phyloP scores from a whole-genome alignment of 2,113 vertebrate genomes.

The Cyprinodon brontotheroides region DNA sequence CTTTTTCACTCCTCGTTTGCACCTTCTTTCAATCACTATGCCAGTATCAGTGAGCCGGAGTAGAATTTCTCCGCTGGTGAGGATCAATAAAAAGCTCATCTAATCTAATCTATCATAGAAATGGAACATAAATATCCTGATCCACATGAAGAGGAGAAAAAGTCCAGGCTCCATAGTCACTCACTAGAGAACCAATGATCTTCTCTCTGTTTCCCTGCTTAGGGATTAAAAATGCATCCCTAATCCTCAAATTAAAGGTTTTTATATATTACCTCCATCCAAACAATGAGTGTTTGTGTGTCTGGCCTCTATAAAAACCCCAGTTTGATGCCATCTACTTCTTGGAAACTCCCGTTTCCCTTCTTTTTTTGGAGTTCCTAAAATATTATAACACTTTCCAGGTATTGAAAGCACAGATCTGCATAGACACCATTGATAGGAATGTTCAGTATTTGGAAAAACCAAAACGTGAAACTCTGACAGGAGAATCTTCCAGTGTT shows the following conservation, averaged over 20 bases:
- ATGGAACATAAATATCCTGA: no score
- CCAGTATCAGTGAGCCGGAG: no score
- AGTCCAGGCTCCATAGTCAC: no score
- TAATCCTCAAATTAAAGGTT: not conserved
- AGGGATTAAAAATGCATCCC: not conserved
- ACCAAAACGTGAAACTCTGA: constrained; percentile 10
- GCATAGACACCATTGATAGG: constrained; percentile 24
- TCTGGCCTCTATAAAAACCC: not conserved
- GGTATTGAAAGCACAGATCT: not conserved
- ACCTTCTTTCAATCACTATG: no score
- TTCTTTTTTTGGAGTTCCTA: not conserved
- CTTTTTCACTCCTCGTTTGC: no score
- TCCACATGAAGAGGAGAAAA: no score
- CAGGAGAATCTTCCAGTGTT: constrained; percentile 6
- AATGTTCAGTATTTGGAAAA: constrained; percentile 59
- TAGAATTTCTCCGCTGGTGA: no score
- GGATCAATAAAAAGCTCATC: no score
- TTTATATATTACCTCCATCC: not conserved
- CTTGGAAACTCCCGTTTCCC: not conserved
- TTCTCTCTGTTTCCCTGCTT: not conserved
- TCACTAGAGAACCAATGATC: no score
- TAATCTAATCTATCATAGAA: no score
- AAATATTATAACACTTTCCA: not conserved
- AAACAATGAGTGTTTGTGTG: not conserved
- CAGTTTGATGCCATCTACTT: not conserved